phyloP scores from a whole-genome alignment of 2,113 vertebrate genomes.

The Varanus komodoensis region DNA sequence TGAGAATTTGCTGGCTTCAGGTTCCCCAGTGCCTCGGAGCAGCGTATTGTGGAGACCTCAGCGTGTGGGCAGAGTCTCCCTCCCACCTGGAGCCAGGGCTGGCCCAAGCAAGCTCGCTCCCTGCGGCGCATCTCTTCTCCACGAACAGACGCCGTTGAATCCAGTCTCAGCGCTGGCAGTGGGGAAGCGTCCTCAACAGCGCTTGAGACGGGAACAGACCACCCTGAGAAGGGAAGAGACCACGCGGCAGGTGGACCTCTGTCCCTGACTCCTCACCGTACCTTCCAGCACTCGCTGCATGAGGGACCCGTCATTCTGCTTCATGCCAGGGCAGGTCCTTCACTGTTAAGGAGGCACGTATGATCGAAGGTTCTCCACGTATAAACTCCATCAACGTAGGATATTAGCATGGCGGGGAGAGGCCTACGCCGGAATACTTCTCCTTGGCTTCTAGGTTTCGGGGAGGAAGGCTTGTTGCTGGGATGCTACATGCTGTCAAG shows the following conservation, averaged over 20 bases:
- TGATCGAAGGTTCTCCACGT: background rate
- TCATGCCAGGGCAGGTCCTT: background rate
- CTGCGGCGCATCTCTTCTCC: background rate
- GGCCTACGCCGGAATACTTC: background rate
- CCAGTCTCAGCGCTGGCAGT: background rate
- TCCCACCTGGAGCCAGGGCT: too few species aligned
- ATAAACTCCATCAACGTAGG: background rate
- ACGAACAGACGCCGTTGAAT: background rate
- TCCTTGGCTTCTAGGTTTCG: background rate
- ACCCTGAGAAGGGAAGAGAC: background rate
- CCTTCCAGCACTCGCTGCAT: background rate
- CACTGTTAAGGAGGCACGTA: too few species aligned
- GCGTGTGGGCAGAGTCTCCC: too few species aligned
- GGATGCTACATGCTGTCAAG: too few species aligned
- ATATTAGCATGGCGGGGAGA: background rate
- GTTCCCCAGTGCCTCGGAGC: too few species aligned
- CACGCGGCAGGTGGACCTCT: background rate
- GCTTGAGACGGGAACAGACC: background rate
- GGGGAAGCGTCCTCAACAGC: background rate
- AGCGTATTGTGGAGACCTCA: too few species aligned
- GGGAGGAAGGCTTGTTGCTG: too few species aligned
- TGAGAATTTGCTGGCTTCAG: too few species aligned
- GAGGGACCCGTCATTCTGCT: background rate
- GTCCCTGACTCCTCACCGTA: background rate
- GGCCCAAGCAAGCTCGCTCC: background rate